Evolutionary conservation across 1,140 invertebrate genomes (phyloP).

Genomic region (Goniozus legneri): DNA sequence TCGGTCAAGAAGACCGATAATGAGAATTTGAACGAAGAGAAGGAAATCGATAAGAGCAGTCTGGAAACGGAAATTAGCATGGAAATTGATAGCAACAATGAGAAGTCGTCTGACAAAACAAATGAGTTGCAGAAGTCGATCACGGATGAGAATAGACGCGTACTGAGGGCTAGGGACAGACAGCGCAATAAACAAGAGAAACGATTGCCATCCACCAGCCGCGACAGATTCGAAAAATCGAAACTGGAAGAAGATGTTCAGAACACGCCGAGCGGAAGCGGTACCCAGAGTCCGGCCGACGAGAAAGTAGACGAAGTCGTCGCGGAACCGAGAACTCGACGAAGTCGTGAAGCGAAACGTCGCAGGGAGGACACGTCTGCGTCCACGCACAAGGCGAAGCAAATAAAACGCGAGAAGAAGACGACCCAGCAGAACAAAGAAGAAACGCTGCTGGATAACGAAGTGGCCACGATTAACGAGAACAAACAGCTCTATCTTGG

Average conservation of each 20-base stretch:
- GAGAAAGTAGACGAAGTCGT: no score
- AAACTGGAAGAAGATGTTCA: conserved; percentile 2
- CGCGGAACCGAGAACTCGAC: no score
- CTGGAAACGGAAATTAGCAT: no score
- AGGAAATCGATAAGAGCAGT: neutral
- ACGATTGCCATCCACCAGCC: conserved; percentile 5
- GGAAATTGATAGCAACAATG: no score
- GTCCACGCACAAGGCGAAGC: conserved; percentile 33
- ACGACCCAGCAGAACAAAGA: conserved; percentile 49
- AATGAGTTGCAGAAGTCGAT: conserved; percentile 15
- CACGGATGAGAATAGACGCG: conserved; percentile 35
- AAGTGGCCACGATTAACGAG: conserved; percentile 50
- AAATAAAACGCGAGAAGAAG: conserved; percentile 40
- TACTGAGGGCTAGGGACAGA: conserved; percentile 38
- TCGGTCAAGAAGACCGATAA: conserved; percentile 3
- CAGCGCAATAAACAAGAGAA: conserved; percentile 33
- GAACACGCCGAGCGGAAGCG: neutral
- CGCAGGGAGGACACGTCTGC: conserved; percentile 15
- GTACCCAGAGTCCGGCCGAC: no score
- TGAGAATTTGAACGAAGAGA: conserved; percentile 11
- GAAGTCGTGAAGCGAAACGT: no score
- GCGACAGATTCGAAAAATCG: conserved; percentile 7
- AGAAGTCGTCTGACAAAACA: no score
- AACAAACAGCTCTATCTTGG: conserved; percentile 32
- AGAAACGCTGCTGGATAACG: conserved; percentile 48